phyloP scores from a whole-genome alignment of 2,888 invertebrate species.

The Scaptodrosophila latifasciaeformis region DNA sequence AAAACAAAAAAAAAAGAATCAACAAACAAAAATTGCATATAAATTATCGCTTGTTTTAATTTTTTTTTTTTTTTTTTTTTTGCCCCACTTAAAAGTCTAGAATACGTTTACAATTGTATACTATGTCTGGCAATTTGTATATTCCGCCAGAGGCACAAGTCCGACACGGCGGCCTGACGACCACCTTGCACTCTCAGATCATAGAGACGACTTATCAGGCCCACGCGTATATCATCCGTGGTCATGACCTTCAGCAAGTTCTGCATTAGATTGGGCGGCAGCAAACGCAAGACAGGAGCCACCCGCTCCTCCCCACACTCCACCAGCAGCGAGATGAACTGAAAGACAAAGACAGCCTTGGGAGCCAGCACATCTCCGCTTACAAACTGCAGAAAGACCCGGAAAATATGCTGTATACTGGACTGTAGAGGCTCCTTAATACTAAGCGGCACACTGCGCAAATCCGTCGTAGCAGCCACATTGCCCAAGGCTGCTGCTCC shows the following conservation, averaged over 20 bases:
- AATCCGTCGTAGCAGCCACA: constrained; percentile 27
- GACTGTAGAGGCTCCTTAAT: constrained; percentile 81
- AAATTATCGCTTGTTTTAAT: constrained; percentile 35
- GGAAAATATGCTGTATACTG: constrained; percentile 82
- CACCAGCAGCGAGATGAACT: constrained; percentile 84
- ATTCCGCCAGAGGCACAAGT: constrained; percentile 89
- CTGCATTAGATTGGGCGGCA: constrained; percentile 85
- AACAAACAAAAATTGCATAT: constrained; percentile 25
- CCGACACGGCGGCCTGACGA: constrained; percentile 89
- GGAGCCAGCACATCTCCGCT: constrained; percentile 84
- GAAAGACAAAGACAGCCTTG: constrained; percentile 88
- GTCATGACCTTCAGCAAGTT: constrained; percentile 82
- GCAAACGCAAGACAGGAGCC: constrained; percentile 82
- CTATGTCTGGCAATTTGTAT: constrained; percentile 78
- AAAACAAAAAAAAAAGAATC: constrained; percentile 27
- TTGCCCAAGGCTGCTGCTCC: constrained; percentile 27
- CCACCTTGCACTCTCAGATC: constrained; percentile 85
- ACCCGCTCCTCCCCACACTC: constrained; percentile 85
- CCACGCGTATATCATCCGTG: constrained; percentile 73
- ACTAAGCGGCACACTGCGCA: constrained; percentile 52
- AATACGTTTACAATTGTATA: constrained; percentile 62
- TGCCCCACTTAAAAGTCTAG: constrained; percentile 20
- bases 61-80: constrained; percentile 25
- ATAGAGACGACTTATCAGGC: constrained; percentile 77
- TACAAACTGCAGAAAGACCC: constrained; percentile 82